Percentiles rank a stretch among this genome's conserved stretches.
Evolutionary conservation across 2,113 vertebrate species (phyloP).

Genomic region (Microcebus griseorufus): DNA sequence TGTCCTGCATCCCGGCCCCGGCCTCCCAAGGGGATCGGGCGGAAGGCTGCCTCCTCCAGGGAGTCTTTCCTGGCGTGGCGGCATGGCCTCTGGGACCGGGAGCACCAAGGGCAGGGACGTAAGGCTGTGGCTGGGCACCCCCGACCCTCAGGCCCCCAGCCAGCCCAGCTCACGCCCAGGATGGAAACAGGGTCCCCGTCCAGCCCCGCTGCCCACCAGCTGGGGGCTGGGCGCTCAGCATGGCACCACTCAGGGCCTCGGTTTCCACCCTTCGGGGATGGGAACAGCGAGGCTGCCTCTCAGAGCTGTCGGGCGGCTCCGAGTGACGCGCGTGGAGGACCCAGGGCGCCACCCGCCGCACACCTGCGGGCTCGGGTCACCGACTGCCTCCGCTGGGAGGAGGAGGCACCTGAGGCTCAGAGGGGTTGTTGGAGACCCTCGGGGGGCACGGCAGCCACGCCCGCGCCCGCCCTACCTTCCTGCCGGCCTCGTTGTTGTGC

Average conservation of each 20-base stretch:
- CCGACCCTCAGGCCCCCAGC: not conserved
- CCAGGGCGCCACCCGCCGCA: fast-evolving
- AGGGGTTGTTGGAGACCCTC: not conserved
- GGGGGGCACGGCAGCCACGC: fast-evolving
- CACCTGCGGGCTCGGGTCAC: fast-evolving
- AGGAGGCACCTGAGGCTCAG: not conserved
- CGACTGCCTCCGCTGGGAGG: too few species aligned
- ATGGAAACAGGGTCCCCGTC: not conserved
- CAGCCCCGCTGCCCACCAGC: not conserved
- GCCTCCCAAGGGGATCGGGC: not conserved
- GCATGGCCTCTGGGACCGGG: not conserved
- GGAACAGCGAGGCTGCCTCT: not conserved
- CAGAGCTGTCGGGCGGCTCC: not conserved
- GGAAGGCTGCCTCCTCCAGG: not conserved
- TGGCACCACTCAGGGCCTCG: not conserved
- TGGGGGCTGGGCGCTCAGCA: fast-evolving
- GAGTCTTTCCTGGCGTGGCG: not conserved
- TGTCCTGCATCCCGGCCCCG: not conserved
- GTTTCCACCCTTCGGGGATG: not conserved
- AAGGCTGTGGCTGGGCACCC: not conserved
- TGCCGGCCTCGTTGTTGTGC: conserved; percentile 98
- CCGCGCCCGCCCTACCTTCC: conserved; percentile 90
- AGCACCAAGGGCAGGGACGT: not conserved
- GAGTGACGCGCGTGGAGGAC: not conserved
- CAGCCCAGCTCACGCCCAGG: not conserved